Base-by-base conservation (phyloP, 2,113 vertebrate genomes). In the Trematocara stigmaticum region DNA sequence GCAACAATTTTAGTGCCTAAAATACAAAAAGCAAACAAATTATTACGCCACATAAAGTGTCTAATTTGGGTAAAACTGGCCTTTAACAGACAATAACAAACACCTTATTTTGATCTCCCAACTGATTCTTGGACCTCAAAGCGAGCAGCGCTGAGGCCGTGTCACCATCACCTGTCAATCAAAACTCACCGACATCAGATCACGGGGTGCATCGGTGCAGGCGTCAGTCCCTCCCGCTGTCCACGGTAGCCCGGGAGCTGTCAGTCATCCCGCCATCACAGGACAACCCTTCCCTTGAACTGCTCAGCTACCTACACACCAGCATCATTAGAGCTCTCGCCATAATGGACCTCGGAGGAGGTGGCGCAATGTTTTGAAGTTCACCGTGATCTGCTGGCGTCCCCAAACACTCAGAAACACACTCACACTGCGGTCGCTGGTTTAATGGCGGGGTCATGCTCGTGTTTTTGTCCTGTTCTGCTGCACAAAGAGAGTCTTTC, bases 281-380 rank as follows among this genome's bases (percentile, higher is more conserved):
- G 79, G 61, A 78, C 38, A 10, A 20, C 29, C 38, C 35, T 55
- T 23, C n/a, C 42, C 64, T 84, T 88, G 51, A 83, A 88, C 87
- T 6, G 66, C 88, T 81, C 49, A 23, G 51, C 78, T 71, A 69
- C 82, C 80, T 86, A 84, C 83, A 86, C 66, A 78, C 4, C 59
- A 51, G 55, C 81, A 83, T 92, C 92, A 90, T 93, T 89, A 88
- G 83, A 51, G 20, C 13, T 47, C 49, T 42, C n/a, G 6, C 66
- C 34, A 52, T 82, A 69, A 78, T 64, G 29, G 56, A 83, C 53
- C 91, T 82, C 85, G 1, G 42, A 84, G 89, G 90, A 92, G 53
- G 55, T 81, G 9, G 34, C 4, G 42, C 38, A 12, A 23, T 79
- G 83, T 88, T 90, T 89, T 89, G 84, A 90, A 84, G 71, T 82